These are phyloP conservation scores for Borostomias antarcticus DNA, from an alignment of 2,797 vertebrate genomes.

Conservation along the genomic window DNA sequence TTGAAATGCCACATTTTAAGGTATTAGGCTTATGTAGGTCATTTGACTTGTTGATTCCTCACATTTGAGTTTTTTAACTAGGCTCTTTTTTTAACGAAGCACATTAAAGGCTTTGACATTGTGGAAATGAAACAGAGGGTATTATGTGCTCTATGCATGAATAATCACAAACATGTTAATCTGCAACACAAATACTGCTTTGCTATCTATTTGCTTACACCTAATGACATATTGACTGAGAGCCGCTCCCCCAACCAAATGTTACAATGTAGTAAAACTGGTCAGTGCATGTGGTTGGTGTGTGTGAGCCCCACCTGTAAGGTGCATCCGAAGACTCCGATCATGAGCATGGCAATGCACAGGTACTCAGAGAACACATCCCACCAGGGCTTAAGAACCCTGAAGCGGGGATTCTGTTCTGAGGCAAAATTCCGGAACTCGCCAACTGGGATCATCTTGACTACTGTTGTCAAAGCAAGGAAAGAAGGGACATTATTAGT, in stretches of 20 bases:
- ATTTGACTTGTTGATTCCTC: no score
- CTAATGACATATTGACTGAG: background rate
- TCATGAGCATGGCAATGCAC: slow-evolving; percentile 90
- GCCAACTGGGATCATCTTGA: slow-evolving; percentile 88
- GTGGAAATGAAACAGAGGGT: no score
- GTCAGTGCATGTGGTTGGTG: slow-evolving; percentile 17
- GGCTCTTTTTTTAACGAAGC: no score
- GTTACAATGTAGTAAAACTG: slow-evolving; percentile 18
- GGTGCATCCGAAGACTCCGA: slow-evolving; percentile 91
- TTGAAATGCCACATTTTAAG: no score
- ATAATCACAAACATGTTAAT: no score
- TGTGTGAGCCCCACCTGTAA: slow-evolving; percentile 78
- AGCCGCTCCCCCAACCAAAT: background rate
- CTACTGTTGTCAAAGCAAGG: no score
- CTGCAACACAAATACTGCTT: no score
- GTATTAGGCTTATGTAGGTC: no score
- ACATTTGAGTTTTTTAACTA: no score
- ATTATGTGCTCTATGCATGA: no score
- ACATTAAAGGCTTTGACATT: no score
- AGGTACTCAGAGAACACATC: slow-evolving; percentile 91
- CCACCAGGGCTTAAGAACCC: slow-evolving; percentile 94
- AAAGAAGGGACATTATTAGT: no score
- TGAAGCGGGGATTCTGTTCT: slow-evolving; percentile 82
- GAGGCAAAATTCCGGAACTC: slow-evolving; percentile 85
- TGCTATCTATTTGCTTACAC: background rate